A percentile compares a stretch with the other conserved stretches of the same genome.
Conservation (phyloP, 2,113 vertebrate genomes). For the Electrona antarctica region DNA sequence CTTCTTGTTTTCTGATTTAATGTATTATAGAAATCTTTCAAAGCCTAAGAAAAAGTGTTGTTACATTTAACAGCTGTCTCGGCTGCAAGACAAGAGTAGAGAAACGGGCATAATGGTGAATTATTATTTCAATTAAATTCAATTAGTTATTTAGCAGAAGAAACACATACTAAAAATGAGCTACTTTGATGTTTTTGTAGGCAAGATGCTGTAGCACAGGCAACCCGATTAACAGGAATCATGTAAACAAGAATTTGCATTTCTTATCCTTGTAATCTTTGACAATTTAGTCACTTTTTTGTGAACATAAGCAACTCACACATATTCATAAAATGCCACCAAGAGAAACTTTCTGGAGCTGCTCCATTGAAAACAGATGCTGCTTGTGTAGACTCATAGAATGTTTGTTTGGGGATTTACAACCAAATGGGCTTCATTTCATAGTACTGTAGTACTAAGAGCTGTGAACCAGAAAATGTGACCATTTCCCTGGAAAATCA, state of each 20-base stretch:
- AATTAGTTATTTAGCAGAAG: not conserved
- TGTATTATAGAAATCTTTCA: conserved; percentile 13
- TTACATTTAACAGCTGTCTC: not conserved
- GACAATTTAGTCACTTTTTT: not conserved
- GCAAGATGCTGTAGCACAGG: too few relatives aligned
- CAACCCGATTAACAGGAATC: too few relatives aligned
- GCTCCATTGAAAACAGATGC: not conserved
- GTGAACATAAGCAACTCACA: not conserved
- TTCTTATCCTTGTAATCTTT: not conserved
- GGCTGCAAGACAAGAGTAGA: not conserved
- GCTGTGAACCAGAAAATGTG: conserved; percentile 37
- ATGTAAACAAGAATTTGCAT: too few relatives aligned
- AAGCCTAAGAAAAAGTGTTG: too few relatives aligned
- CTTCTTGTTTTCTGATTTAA: conserved; percentile 9
- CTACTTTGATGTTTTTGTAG: not conserved
- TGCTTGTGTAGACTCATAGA: not conserved
- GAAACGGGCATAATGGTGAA: too few relatives aligned
- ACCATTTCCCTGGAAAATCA: conserved; percentile 47
- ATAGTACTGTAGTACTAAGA: conserved; percentile 5
- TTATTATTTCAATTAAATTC: too few relatives aligned
- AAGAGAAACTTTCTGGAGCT: not conserved
- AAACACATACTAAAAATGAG: not conserved
- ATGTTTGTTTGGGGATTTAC: conserved; percentile 21
- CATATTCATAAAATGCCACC: not conserved
- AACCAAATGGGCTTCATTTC: conserved; percentile 26